A percentile compares a stretch with the other conserved stretches of the same genome.
Evolutionary conservation across 2,113 vertebrate species (phyloP).

Genomic region (Cryptomyrus ogoouensis): DNA sequence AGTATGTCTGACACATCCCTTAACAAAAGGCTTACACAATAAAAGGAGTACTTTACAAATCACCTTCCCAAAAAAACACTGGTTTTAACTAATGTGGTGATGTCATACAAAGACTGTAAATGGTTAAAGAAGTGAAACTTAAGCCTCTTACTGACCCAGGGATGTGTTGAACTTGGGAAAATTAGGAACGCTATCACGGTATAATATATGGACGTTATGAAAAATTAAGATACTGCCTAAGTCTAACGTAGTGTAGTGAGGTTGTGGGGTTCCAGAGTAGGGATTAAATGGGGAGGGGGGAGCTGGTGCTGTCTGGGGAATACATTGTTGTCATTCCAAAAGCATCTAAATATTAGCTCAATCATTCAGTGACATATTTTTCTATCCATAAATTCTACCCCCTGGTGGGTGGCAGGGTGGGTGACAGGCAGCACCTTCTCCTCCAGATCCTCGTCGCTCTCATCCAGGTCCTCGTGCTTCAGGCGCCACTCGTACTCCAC

Average conservation of each 20-base stretch:
- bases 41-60: background rate
- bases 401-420: background rate
- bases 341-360: background rate
- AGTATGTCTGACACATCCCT: background rate
- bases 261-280: background rate
- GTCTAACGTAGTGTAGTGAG: background rate
- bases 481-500: conserved; percentile 96
- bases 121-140: background rate
- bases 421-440: conserved; percentile 66
- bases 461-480: conserved; percentile 85
- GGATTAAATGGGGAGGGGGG: background rate
- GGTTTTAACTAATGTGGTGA: background rate
- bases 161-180: background rate
- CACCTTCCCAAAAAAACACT: background rate
- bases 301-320: background rate
- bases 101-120: background rate
- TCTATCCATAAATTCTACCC: background rate
- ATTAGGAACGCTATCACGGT: background rate
- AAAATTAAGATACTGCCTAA: background rate
- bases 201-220: background rate
- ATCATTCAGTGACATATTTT: background rate
- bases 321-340: background rate
- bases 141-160: background rate
- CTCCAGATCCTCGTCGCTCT: conserved; percentile 92
- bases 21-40: background rate